Conservation (phyloP, 2,113 vertebrate species). For the human region GRCh38 chr2:190973501-190974000, state of each 20-base stretch:
- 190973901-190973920: too few species aligned
- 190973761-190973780: neutral
- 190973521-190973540: neutral
- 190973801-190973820: neutral
- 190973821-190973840: neutral
- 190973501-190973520: too few species aligned
- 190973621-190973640: neutral
- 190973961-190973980: neutral
- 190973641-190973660: neutral
- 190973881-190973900: rapidly evolving
- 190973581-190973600: neutral
- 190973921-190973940: rapidly evolving
- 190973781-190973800: neutral
- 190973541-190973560: neutral
- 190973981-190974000: neutral
- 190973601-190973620: neutral
- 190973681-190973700: neutral
- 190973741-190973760: neutral
- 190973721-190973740: neutral
- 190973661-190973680: too few species aligned
- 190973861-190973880: neutral
- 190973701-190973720: neutral
- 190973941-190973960: neutral
- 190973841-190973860: neutral
- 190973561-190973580: neutral